These are phyloP conservation scores for Laothoe populi DNA, from an alignment of 2,888 invertebrate genomes.

Conservation along the genomic window DNA sequence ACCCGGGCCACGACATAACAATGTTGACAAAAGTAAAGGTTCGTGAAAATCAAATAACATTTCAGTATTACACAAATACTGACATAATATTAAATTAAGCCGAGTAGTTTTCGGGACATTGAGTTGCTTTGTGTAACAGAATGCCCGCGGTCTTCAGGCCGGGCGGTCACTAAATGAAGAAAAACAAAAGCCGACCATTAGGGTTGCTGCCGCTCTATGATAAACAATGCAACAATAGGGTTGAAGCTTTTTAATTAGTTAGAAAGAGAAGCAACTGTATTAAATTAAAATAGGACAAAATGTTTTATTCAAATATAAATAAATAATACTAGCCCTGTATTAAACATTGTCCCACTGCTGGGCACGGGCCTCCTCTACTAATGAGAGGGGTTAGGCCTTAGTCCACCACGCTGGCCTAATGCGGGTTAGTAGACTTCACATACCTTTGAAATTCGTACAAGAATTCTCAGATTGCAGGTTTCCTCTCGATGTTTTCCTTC, in stretches of 20 bases:
- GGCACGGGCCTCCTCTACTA: too few relatives aligned
- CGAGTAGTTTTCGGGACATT: slow-evolving; percentile 44
- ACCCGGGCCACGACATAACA: neutral
- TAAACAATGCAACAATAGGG: slow-evolving; percentile 55
- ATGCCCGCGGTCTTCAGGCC: slow-evolving; percentile 47
- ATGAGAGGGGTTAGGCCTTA: too few relatives aligned
- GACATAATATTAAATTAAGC: slow-evolving; percentile 45
- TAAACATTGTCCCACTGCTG: too few relatives aligned
- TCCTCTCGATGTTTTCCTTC: too few relatives aligned
- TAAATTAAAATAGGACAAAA: neutral
- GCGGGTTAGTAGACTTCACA: too few relatives aligned
- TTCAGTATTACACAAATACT: neutral
- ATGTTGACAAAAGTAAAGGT: neutral
- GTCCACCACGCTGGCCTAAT: too few relatives aligned
- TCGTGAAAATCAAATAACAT: neutral
- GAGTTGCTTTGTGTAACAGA: slow-evolving; percentile 59
- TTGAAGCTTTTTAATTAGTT: slow-evolving; percentile 40
- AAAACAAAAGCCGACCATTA: slow-evolving; percentile 72
- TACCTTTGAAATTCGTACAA: too few relatives aligned
- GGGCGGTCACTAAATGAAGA: slow-evolving; percentile 64
- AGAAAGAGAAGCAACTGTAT: neutral
- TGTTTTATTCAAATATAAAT: neutral
- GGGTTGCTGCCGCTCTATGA: slow-evolving; percentile 57
- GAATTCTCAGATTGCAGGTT: too few relatives aligned
- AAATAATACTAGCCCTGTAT: too few relatives aligned